Percentiles rank a stretch among this genome's conserved stretches.
Evolutionary conservation across 1,140 invertebrate species (phyloP).

Genomic region (Latrodectus geometricus): DNA sequence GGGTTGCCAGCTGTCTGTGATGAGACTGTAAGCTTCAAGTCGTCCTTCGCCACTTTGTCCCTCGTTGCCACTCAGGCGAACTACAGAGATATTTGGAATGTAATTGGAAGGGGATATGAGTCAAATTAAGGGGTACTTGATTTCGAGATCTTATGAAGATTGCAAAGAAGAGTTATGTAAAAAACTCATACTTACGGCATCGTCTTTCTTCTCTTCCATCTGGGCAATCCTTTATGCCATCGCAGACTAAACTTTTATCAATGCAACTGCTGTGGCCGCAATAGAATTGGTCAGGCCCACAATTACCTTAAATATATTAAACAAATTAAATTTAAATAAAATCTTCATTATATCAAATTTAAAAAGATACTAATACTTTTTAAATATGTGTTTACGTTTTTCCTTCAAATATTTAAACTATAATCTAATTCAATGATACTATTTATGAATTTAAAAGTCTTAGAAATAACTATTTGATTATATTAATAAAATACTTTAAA

Average conservation of each 20-base stretch:
- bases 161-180: not conserved
- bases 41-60: slow-evolving; percentile 61
- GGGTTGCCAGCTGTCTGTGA: slow-evolving; percentile 59
- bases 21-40: slow-evolving; percentile 63
- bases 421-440: too few relatives aligned
- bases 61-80: slow-evolving; percentile 62
- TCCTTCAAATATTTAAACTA: too few relatives aligned
- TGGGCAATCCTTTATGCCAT: slow-evolving; percentile 86
- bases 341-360: too few relatives aligned
- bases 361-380: too few relatives aligned
- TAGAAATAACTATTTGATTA: too few relatives aligned
- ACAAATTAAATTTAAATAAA: too few relatives aligned
- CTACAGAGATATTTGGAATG: slow-evolving; percentile 23
- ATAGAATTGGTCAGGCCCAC: slow-evolving; percentile 60
- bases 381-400: too few relatives aligned
- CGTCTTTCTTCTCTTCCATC: slow-evolving; percentile 83
- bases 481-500: too few relatives aligned
- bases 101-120: too few relatives aligned
- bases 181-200: slow-evolving; percentile 68
- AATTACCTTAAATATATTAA: slow-evolving; percentile 52
- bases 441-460: too few relatives aligned
- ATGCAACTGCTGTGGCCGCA: slow-evolving; percentile 64
- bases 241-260: slow-evolving; percentile 78
- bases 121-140: too few relatives aligned
- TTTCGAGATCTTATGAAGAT: too few relatives aligned